phyloP scores from a whole-genome alignment of 2,888 invertebrate species.

The Rotaria socialis region DNA sequence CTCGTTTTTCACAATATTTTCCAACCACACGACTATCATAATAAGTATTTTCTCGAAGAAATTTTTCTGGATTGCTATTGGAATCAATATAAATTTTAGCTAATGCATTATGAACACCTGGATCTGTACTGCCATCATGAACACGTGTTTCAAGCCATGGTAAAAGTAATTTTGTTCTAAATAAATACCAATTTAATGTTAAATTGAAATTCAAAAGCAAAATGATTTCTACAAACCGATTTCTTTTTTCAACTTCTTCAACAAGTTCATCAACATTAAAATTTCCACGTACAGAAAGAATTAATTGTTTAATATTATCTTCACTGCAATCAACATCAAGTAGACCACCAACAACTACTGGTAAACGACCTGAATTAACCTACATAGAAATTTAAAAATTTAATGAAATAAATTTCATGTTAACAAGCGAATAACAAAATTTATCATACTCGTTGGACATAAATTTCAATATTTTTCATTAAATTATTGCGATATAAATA shows the following conservation, averaged over 20 bases:
- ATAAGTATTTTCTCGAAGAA: slow-evolving; percentile 71
- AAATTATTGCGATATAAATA: slow-evolving; percentile 95
- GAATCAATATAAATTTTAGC: slow-evolving; percentile 99
- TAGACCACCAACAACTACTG: slow-evolving; percentile 93
- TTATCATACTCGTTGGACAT: slow-evolving; percentile 82
- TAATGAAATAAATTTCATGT: background rate
- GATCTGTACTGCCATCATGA: slow-evolving; percentile 91
- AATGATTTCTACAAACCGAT: slow-evolving; percentile 49
- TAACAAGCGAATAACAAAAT: background rate
- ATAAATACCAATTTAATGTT: background rate
- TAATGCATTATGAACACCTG: slow-evolving; percentile 96
- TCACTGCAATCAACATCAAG: slow-evolving; percentile 97
- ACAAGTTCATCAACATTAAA: slow-evolving; percentile 98
- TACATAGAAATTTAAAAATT: background rate
- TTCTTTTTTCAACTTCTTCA: slow-evolving; percentile 71
- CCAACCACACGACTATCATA: slow-evolving; percentile 88
- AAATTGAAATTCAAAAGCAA: too few species aligned
- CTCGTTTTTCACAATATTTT: slow-evolving; percentile 97
- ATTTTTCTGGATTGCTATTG: slow-evolving; percentile 96
- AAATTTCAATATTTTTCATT: slow-evolving; percentile 99
- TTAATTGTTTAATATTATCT: slow-evolving; percentile 96
- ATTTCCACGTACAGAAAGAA: slow-evolving; percentile 91
- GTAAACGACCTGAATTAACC: slow-evolving; percentile 86
- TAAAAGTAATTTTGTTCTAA: slow-evolving; percentile 79
- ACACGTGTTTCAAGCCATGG: slow-evolving; percentile 96